Evolutionary conservation across 2,888 invertebrate species (phyloP).

Genomic region (Tholera decimalis): DNA sequence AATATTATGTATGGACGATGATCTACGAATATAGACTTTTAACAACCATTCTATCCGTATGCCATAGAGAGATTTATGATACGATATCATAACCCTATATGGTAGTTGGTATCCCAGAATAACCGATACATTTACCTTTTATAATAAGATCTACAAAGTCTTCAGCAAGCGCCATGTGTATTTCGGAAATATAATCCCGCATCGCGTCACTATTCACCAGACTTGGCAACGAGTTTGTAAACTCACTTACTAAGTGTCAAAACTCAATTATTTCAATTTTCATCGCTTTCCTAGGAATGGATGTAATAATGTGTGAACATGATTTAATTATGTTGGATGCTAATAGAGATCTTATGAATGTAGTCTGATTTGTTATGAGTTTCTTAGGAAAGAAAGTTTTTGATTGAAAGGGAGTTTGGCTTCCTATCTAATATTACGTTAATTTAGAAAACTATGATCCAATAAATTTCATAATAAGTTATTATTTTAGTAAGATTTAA

Average conservation of each 20-base stretch:
- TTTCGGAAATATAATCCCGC: slow-evolving; percentile 44
- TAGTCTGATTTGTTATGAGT: background rate
- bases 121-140: slow-evolving; percentile 20
- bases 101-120: slow-evolving; percentile 13
- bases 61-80: background rate
- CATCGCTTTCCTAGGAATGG: slow-evolving; percentile 7
- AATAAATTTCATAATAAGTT: background rate
- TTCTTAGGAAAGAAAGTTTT: background rate
- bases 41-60: background rate
- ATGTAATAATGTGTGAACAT: slow-evolving; percentile 36
- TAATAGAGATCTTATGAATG: background rate
- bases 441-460: background rate
- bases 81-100: background rate
- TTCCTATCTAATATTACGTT: background rate
- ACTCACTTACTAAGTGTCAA: slow-evolving; percentile 61
- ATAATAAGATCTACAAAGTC: slow-evolving; percentile 29
- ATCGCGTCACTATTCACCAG: slow-evolving; percentile 34
- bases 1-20: too few relatives aligned
- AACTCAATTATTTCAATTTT: slow-evolving; percentile 47
- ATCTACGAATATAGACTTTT: too few relatives aligned
- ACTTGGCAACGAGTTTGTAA: slow-evolving; percentile 56
- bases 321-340: slow-evolving; percentile 15
- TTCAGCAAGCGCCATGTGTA: slow-evolving; percentile 43
- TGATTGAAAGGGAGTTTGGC: too few relatives aligned
- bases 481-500: too few relatives aligned